Conservation (phyloP, 2,888 invertebrate species). For the Molanna angustata region DNA sequence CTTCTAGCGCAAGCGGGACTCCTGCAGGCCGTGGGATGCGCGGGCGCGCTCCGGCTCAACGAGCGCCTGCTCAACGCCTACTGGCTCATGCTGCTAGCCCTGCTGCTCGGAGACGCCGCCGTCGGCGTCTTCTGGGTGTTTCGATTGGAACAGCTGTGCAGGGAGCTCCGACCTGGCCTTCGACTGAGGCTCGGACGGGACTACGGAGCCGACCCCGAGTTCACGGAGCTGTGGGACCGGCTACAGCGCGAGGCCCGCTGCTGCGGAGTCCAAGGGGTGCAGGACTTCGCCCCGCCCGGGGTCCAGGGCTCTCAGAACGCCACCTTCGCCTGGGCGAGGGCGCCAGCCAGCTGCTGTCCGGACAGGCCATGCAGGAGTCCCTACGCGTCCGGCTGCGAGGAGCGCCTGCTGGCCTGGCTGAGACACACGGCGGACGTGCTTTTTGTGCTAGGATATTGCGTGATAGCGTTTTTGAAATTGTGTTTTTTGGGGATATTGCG, state of each 20-base stretch:
- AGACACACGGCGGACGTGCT: slow-evolving; percentile 76
- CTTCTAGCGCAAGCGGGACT: slow-evolving; percentile 69
- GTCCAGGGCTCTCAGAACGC: slow-evolving; percentile 51
- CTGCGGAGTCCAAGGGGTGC: slow-evolving; percentile 70
- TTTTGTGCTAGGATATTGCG: slow-evolving; percentile 81
- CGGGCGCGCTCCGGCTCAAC: slow-evolving; percentile 76
- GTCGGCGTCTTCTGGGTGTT: slow-evolving; percentile 85
- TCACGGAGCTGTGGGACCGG: slow-evolving; percentile 75
- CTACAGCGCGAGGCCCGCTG: slow-evolving; percentile 73
- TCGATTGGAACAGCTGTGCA: slow-evolving; percentile 71
- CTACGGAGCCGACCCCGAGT: slow-evolving; percentile 69
- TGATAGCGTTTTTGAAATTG: slow-evolving; percentile 83
- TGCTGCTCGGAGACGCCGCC: slow-evolving; percentile 80
- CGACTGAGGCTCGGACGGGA: slow-evolving; percentile 61
- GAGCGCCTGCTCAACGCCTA: slow-evolving; percentile 80
- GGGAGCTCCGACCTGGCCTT: slow-evolving; percentile 68
- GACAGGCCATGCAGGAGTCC: slow-evolving; percentile 48
- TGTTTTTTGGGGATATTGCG: slow-evolving; percentile 85
- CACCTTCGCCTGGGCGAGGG: slow-evolving; percentile 37
- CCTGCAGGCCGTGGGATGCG: slow-evolving; percentile 74
- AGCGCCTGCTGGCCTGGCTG: slow-evolving; percentile 70
- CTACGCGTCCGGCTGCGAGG: slow-evolving; percentile 66
- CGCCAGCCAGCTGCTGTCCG: slow-evolving; percentile 49
- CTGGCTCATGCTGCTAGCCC: slow-evolving; percentile 74
- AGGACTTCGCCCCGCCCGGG: slow-evolving; percentile 27